phyloP scores from a whole-genome alignment of 2,888 invertebrate genomes.

The Patella ulyssiponensis region DNA sequence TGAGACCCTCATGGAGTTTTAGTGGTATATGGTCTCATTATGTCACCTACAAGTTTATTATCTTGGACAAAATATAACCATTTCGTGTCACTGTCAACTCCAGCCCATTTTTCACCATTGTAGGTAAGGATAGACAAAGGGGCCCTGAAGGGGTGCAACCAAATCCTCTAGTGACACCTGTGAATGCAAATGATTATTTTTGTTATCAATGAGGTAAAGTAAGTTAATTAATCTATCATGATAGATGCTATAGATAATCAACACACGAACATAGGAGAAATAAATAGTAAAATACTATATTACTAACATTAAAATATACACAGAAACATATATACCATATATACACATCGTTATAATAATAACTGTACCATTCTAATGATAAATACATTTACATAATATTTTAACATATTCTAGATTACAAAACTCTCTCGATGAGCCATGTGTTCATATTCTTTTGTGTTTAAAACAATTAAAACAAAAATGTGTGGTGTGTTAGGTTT shows the following conservation, averaged over 20 bases:
- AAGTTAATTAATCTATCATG: too few relatives aligned
- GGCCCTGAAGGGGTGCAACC: slow-evolving; percentile 1
- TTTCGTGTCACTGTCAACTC: slow-evolving; percentile 1
- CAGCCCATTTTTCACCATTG: slow-evolving; percentile 7
- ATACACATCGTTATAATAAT: not conserved
- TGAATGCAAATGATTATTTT: not conserved
- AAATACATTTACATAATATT: too few relatives aligned
- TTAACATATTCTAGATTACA: too few relatives aligned
- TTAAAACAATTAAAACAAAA: not conserved
- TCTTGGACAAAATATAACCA: slow-evolving; percentile 9
- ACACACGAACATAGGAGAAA: too few relatives aligned
- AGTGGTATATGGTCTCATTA: not conserved
- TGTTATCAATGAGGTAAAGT: not conserved
- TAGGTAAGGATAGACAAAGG: not conserved
- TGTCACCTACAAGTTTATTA: slow-evolving; percentile 11
- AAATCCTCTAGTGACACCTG: not conserved
- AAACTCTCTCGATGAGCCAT: not conserved
- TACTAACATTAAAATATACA: too few relatives aligned
- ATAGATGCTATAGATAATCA: too few relatives aligned
- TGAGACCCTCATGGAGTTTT: not conserved
- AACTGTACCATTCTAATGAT: too few relatives aligned
- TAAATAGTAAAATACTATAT: too few relatives aligned
- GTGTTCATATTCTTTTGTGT: slow-evolving; percentile 1
- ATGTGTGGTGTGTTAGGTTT: not conserved
- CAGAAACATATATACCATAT: not conserved